A percentile compares a stretch with the other conserved stretches of the same genome.
phyloP scores from a whole-genome alignment of 2,888 invertebrate species.

The Melanchra persicariae region DNA sequence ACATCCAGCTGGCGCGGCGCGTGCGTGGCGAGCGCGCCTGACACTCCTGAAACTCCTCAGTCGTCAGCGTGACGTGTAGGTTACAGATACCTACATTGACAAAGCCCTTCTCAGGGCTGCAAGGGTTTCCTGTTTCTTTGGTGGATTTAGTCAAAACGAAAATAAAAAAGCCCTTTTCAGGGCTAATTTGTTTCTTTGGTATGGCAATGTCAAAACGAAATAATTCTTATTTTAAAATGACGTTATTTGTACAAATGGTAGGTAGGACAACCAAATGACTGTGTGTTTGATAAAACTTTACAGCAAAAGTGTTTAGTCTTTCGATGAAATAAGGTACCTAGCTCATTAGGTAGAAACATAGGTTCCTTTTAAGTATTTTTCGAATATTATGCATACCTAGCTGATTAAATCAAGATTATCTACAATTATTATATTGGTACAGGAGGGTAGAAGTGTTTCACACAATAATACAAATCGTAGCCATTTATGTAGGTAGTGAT shows the following conservation, averaged over 20 bases:
- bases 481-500: no score
- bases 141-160: slow-evolving; percentile 27
- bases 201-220: not conserved
- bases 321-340: no score
- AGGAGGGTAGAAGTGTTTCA: no score
- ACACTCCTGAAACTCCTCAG: rapidly evolving
- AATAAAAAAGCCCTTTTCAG: not conserved
- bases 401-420: no score
- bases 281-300: no score
- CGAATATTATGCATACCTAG: no score
- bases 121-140: slow-evolving; percentile 63
- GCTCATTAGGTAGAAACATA: no score
- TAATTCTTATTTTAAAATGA: no score
- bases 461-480: no score
- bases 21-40: slow-evolving; percentile 83
- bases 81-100: slow-evolving; percentile 70
- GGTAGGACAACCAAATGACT: not conserved
- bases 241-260: not conserved
- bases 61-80: not conserved
- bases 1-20: slow-evolving; percentile 82
- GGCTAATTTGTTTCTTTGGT: not conserved
- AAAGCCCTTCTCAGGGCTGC: slow-evolving; percentile 89
- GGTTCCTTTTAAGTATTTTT: no score
- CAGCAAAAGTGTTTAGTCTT: no score
- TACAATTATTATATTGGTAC: no score